These are phyloP conservation scores for Acrocephalus kingi DNA, from an alignment of 2,113 vertebrate species.

Conservation along the genomic window DNA sequence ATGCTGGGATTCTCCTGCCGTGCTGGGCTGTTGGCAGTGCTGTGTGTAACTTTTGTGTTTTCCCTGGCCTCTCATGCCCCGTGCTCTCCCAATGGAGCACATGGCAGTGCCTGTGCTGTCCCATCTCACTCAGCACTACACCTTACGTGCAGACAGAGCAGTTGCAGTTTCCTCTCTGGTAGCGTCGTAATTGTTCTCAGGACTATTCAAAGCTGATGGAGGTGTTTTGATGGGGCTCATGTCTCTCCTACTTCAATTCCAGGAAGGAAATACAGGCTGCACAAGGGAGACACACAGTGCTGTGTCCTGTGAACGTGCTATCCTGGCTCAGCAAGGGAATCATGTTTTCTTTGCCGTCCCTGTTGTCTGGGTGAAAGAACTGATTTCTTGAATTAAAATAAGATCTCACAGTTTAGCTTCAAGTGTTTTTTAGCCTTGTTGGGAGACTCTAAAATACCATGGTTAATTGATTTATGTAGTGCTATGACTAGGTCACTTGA, in stretches of 20 bases:
- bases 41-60: rapidly evolving
- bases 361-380: neutral
- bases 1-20: rapidly evolving
- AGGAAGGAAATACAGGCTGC: neutral
- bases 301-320: rapidly evolving
- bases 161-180: neutral
- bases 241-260: neutral
- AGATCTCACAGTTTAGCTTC: neutral
- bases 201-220: neutral
- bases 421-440: neutral
- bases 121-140: neutral
- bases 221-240: neutral
- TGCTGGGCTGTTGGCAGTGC: neutral
- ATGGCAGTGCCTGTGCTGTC: neutral
- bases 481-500: neutral
- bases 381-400: neutral
- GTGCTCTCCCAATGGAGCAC: rapidly evolving
- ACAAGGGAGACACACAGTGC: rapidly evolving
- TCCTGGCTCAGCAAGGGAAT: neutral
- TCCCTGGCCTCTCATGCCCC: rapidly evolving
- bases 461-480: neutral
- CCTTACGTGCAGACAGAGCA: rapidly evolving
- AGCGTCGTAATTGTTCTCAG: neutral
- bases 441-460: neutral
- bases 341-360: rapidly evolving